Base-by-base conservation (phyloP, 2,113 vertebrate species). In the Limnothrissa miodon region DNA sequence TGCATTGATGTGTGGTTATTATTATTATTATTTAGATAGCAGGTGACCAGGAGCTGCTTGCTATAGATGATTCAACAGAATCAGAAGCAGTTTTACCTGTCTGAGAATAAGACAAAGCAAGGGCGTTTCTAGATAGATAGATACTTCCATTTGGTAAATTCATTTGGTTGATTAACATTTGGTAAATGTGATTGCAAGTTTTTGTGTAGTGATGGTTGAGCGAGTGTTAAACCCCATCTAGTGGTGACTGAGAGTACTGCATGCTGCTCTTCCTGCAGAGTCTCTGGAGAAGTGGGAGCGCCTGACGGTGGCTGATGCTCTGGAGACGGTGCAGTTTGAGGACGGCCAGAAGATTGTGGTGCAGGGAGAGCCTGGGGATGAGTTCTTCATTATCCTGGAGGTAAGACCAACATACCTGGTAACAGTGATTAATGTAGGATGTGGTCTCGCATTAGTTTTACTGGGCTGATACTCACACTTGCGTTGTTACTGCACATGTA, bases 301-400 rank as follows among this genome's bases (percentile, higher is more conserved):
- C 81, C 95, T 99, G 88, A 99, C 98, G 0, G 98, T 99, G 39
- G 98, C 98, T 5, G 98, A 99, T 84, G 97, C 98, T 0, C 87
- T 99, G 93, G 98, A 99, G 85, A 97, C 98, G 0, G 98, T 99
- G 42, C 98, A 99, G 88, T 99, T 99, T 94, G 98, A 99, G 90
- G 98, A 99, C 79, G 97, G 97, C n/a, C 97, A 99, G 90, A 99
- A 99, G 94, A 99, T 99, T 82, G 98, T 99, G 85, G 97, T 99
- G 82, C 98, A 99, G 90, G 98, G 98, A 89, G 97, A 99, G 80
- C 98, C 98, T 0, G 98, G 98, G 78, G 98, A 99, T 80, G 98
- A 99, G 66, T 99, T 99, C 93, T 99, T 99, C 93, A 99, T 99
- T 92, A 99, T 99, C 83, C 90, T 99, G 66, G 98, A 99, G 97